Evolutionary conservation across 2,113 vertebrate genomes (phyloP).

Genomic region (Eretmochelys imbricata): DNA sequence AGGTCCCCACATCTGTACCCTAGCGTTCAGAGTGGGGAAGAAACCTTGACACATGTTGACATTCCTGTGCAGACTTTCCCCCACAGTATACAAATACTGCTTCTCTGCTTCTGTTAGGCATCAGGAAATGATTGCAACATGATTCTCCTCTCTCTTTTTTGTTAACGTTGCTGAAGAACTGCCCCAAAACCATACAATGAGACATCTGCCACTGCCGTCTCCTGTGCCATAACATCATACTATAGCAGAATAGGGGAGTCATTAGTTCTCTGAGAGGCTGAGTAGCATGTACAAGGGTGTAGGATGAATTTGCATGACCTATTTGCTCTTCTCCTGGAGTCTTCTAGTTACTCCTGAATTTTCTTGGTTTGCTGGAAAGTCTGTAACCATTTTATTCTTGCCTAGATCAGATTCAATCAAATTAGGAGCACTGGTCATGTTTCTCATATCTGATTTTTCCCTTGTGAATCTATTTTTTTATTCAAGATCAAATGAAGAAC

Average conservation of each 20-base stretch:
- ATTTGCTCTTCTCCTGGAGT: neutral
- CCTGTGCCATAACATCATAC: fast-evolving
- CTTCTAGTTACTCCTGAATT: neutral
- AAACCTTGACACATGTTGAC: neutral
- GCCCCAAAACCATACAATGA: neutral
- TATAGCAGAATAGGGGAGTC: too few species aligned
- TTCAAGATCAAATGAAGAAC: neutral
- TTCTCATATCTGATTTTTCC: neutral
- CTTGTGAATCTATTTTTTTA: neutral
- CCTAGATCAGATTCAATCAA: neutral
- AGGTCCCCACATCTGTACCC: too few species aligned
- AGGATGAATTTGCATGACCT: neutral
- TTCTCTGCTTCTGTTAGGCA: neutral
- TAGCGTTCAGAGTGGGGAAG: too few species aligned
- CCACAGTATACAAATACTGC: neutral
- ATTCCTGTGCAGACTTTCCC: neutral
- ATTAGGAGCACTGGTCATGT: neutral
- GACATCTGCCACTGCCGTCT: neutral
- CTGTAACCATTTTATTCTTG: neutral
- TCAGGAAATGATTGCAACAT: neutral
- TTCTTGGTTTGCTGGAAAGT: neutral
- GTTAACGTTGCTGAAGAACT: neutral
- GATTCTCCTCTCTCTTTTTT: neutral
- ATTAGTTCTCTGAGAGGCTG: neutral
- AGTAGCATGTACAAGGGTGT: neutral